Evolutionary conservation across 64 coral and sea anemone genomes (phyloP).

Genomic region (Hydrozoanthus tunicans): DNA sequence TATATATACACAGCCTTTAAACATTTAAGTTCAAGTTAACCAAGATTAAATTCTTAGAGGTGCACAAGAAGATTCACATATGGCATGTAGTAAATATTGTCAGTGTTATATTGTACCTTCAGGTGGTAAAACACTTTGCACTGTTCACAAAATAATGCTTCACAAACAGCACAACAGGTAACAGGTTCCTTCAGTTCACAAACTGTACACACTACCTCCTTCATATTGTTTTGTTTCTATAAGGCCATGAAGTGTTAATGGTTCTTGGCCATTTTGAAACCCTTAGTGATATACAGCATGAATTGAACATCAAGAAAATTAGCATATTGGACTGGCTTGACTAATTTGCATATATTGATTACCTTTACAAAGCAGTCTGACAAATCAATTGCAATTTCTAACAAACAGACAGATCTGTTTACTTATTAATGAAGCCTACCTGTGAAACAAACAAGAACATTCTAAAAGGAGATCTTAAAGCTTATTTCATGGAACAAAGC

Average conservation of each 20-base stretch:
- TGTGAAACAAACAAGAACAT: neutral
- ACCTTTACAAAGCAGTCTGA: neutral
- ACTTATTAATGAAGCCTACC: slow-evolving; percentile 36
- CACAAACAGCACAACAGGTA: slow-evolving; percentile 41
- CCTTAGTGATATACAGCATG: neutral
- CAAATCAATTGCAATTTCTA: neutral
- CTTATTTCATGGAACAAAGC: neutral
- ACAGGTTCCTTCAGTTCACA: slow-evolving; percentile 49
- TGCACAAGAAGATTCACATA: slow-evolving; percentile 10
- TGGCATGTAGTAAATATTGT: neutral
- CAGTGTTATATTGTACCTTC: slow-evolving; percentile 11
- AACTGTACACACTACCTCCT: slow-evolving; percentile 50
- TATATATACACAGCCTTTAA: too few species aligned
- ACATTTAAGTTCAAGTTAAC: neutral
- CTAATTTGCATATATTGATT: slow-evolving; percentile 48
- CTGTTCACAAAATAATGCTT: slow-evolving; percentile 54
- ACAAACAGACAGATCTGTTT: slow-evolving; percentile 41
- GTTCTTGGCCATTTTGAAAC: slow-evolving; percentile 13
- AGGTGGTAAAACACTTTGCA: slow-evolving; percentile 37
- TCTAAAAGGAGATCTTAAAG: slow-evolving; percentile 7
- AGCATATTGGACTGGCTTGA: neutral
- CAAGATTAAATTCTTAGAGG: neutral
- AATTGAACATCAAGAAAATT: slow-evolving; percentile 2
- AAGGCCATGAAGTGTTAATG: neutral
- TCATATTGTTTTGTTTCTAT: slow-evolving; percentile 27